These are phyloP conservation scores for Ditylenchus dipsaci DNA, from an alignment of 1,140 invertebrate species.

Conservation along the genomic window DNA sequence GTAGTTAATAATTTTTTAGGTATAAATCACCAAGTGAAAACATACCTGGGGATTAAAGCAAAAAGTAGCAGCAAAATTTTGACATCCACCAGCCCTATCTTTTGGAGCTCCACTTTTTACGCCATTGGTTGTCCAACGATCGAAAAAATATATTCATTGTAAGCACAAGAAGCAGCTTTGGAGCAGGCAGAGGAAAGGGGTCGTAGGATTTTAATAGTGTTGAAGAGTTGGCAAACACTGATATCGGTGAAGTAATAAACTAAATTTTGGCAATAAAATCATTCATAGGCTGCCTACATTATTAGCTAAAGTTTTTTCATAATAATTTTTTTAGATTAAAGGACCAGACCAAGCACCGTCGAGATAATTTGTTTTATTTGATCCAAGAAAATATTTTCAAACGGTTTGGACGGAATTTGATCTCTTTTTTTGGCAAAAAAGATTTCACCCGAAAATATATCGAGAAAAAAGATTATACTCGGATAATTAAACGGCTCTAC, in stretches of 20 bases:
- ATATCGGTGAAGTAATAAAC: slow-evolving; percentile 54
- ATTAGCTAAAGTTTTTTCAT: no score
- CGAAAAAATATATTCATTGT: slow-evolving; percentile 43
- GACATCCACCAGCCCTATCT: slow-evolving; percentile 51
- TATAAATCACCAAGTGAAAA: no score
- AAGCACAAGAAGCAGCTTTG: neutral
- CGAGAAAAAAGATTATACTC: no score
- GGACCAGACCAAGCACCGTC: no score
- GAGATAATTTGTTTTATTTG: no score
- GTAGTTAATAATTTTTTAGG: neutral
- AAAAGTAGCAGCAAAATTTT: slow-evolving; percentile 52
- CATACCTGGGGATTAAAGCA: slow-evolving; percentile 52
- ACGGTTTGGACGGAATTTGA: no score
- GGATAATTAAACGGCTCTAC: no score
- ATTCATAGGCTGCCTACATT: no score
- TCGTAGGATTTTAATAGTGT: slow-evolving; percentile 32
- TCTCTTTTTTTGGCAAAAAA: no score
- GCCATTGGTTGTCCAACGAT: slow-evolving; percentile 51
- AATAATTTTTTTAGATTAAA: no score
- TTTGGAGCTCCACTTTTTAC: slow-evolving; percentile 53
- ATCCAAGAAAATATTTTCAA: no score
- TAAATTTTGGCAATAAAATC: slow-evolving; percentile 30
- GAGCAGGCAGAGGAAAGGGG: neutral
- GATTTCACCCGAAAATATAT: no score
- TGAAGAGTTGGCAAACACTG: slow-evolving; percentile 52